phyloP scores from a whole-genome alignment of 2,113 vertebrate species.

The Plotosus lineatus region DNA sequence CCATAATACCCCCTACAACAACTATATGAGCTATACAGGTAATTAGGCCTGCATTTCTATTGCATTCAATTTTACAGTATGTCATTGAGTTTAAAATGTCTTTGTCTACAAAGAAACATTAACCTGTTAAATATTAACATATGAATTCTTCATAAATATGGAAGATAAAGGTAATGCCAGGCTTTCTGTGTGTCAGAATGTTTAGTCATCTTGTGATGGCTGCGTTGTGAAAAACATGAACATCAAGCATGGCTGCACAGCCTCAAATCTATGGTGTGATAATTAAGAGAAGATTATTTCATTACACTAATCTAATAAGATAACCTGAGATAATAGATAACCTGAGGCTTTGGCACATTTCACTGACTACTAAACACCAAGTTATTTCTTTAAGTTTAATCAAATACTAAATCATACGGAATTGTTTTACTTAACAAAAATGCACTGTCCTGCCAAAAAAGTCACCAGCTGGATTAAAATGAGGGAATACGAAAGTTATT shows the following conservation, averaged over 20 bases:
- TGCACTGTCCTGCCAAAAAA: too few relatives aligned
- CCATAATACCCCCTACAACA: constrained; percentile 86
- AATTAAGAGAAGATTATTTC: not conserved
- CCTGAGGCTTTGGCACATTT: not conserved
- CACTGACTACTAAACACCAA: not conserved
- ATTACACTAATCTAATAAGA: not conserved
- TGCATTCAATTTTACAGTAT: not conserved
- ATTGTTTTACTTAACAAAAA: not conserved
- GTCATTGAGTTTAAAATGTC: not conserved
- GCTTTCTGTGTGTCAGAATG: not conserved
- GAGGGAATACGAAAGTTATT: too few relatives aligned
- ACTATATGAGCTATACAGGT: constrained; percentile 99
- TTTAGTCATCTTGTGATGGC: not conserved
- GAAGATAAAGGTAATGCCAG: not conserved
- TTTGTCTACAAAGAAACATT: not conserved
- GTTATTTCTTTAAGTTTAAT: not conserved
- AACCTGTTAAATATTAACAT: too few relatives aligned
- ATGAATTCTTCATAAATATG: not conserved
- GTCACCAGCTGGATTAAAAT: too few relatives aligned
- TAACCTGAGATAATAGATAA: not conserved
- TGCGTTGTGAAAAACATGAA: not conserved
- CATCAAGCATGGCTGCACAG: not conserved
- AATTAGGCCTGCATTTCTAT: constrained; percentile 10
- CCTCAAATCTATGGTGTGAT: not conserved
- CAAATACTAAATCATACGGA: not conserved